Evolutionary conservation across 2,888 invertebrate species (phyloP).

Genomic region (Galerucella pusilla): DNA sequence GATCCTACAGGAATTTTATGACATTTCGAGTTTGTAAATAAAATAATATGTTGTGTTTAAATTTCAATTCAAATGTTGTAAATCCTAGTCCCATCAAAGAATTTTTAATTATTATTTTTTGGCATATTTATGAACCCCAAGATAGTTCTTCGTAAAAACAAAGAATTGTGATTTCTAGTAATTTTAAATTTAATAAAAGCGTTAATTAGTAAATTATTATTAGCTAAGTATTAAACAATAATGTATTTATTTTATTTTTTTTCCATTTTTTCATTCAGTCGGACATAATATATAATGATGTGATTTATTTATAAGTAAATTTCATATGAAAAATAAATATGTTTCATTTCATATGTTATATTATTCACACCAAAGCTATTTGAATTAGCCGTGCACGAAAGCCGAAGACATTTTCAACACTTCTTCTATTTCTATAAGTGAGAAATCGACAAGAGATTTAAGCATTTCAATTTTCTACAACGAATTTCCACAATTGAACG

Average conservation of each 20-base stretch:
- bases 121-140: constrained; percentile 61
- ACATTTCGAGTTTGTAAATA: no score
- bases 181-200: constrained; percentile 63
- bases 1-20: no score
- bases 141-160: constrained; percentile 66
- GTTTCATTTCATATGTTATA: constrained; percentile 49
- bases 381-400: no score
- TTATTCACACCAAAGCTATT: not conserved
- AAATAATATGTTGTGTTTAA: no score
- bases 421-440: no score
- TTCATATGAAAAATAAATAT: constrained; percentile 61
- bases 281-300: constrained; percentile 60
- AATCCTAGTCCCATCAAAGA: not conserved
- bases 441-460: no score
- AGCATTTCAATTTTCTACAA: no score
- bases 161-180: constrained; percentile 64
- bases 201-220: constrained; percentile 64
- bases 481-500: no score
- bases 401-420: no score
- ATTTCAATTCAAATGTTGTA: no score
- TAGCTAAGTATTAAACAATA: constrained; percentile 60
- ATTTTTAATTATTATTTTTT: constrained; percentile 50
- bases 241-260: constrained; percentile 54
- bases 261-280: constrained; percentile 59
- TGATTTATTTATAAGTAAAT: constrained; percentile 60